phyloP scores from a whole-genome alignment of 2,113 vertebrate species.

The Telmatochromis sp. region DNA sequence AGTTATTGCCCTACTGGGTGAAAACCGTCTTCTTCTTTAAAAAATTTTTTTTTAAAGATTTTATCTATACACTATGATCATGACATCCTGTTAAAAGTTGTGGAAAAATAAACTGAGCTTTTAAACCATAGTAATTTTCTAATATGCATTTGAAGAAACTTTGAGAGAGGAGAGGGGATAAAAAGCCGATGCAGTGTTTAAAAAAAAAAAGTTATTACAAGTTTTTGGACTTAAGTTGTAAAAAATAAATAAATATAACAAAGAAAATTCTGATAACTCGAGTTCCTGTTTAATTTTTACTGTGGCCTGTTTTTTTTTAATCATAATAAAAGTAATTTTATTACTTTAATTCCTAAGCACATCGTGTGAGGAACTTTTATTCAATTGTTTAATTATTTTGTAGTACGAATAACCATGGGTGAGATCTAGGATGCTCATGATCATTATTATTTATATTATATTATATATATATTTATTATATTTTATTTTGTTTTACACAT shows the following conservation, averaged over 20 bases:
- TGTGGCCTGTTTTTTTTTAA: background rate
- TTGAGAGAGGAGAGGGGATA: background rate
- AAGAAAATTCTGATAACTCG: background rate
- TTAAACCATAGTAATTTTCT: background rate
- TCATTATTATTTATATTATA: background rate
- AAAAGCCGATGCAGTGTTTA: background rate
- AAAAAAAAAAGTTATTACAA: background rate
- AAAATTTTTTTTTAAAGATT: background rate
- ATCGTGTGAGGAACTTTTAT: background rate
- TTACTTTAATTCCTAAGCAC: background rate
- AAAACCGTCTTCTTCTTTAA: background rate
- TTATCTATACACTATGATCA: background rate
- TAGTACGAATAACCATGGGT: background rate
- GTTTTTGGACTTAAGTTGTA: background rate
- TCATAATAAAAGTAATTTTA: background rate
- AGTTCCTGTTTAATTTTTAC: background rate
- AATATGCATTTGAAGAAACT: background rate
- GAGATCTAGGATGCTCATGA: background rate
- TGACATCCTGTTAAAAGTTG: background rate
- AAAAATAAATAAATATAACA: background rate
- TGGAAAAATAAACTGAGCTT: background rate
- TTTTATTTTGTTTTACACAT: background rate
- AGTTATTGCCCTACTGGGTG: background rate
- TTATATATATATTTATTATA: background rate
- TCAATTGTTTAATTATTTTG: background rate